Base-by-base conservation (phyloP, 2,888 invertebrate species). In the Callyntrura sp. region DNA sequence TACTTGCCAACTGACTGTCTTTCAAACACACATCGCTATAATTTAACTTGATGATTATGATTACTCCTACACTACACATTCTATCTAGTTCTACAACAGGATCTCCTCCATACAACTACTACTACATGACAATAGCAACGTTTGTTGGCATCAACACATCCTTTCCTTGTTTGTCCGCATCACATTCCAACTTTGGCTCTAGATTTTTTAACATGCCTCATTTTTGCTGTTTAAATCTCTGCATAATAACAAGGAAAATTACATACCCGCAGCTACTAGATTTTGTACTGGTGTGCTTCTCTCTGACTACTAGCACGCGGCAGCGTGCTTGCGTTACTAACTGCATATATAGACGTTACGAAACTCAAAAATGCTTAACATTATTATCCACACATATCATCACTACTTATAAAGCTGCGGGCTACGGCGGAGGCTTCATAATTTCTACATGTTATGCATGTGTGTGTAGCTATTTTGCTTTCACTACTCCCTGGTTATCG, bases 181-280 rank as follows among this genome's bases (percentile, higher is more conserved):
- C 23, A 23, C 60, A 60, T 60, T 60, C 51, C 51, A 51, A 51
- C 51, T 14, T 6, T 9, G 23, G 65, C 60, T n/a, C 6, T 17
- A 9, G 12, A 65, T 35, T 35, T 35, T 35, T 35, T 35, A 25
- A 65, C 23, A 65, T 35, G 12, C 28, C 28, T 65, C 28, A 65
- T 65, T 65, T 65, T 62, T 65, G n/a, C n/a, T 5, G 23, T 62
- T 14, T 12, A 20, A 65, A 28, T 35, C 65, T 65, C 65, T 65
- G 65, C 65, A 65, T 65, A 65, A 25, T 65, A 65, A 65, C 28
- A 25, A 35, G 65, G 65, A 23, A 65, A 65, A 65, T 65, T 65
- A 65, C 28, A 65, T 28, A 51, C 51, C 12, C 12, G 51, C 51
- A 51, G 51, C 51, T 2, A 51, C 1, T 12, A 11, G n/a, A 51